Conservation (phyloP, 2,888 invertebrate genomes). For the Lycocerus yunnanus region DNA sequence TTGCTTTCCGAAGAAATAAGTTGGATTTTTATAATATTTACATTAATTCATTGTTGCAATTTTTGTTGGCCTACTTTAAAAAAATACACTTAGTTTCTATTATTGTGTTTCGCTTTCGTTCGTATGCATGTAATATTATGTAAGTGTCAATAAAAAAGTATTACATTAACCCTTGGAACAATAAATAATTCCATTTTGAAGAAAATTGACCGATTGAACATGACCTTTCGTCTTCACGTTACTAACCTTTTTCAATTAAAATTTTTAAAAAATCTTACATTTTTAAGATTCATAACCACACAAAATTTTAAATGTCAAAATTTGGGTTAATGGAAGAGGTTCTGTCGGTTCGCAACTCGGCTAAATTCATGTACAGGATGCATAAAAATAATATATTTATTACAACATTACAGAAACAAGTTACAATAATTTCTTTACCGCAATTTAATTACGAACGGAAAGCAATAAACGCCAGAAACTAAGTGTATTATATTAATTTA, state of each 20-base stretch:
- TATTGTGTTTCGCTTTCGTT: constrained; percentile 4
- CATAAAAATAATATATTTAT: background rate
- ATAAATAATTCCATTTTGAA: constrained; percentile 10
- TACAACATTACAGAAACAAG: background rate
- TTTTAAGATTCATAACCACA: background rate
- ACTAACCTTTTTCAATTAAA: background rate
- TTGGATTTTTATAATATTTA: background rate
- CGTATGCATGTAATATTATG: constrained; percentile 21
- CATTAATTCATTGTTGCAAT: background rate
- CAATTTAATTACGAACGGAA: background rate
- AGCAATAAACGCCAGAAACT: background rate
- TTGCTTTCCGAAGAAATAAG: background rate
- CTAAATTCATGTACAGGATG: background rate
- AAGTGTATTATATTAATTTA: background rate
- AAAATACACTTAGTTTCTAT: constrained; percentile 18
- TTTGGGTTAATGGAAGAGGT: background rate
- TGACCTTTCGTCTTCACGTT: background rate
- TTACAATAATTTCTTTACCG: background rate
- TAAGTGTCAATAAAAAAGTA: constrained; percentile 25
- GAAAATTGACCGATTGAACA: background rate
- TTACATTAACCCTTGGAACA: constrained; percentile 10
- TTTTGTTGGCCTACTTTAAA: background rate
- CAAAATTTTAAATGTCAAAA: background rate
- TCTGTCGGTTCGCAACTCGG: background rate
- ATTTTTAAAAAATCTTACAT: background rate